These are phyloP conservation scores for Benitochromis conjunctus DNA, from an alignment of 2,113 vertebrate genomes.

Conservation along the genomic window DNA sequence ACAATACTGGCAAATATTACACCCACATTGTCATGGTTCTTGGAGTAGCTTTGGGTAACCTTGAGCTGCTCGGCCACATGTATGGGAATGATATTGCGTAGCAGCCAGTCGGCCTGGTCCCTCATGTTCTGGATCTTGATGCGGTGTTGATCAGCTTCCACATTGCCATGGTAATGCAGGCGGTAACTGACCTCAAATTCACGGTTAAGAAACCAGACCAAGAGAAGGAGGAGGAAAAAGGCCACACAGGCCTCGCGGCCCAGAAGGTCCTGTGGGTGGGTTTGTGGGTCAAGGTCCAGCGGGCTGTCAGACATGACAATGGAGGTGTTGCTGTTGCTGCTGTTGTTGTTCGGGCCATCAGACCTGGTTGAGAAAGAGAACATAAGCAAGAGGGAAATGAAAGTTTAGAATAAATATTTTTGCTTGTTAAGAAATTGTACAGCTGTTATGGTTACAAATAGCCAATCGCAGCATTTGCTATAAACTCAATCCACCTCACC, in stretches of 20 bases:
- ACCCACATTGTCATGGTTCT: conserved; percentile 92
- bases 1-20: conserved; percentile 98
- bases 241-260: conserved; percentile 84
- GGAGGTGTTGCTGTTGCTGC: conserved; percentile 41
- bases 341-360: conserved; percentile 5
- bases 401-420: neutral
- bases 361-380: conserved; percentile 31
- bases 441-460: neutral
- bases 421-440: neutral
- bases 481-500: neutral
- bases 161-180: conserved; percentile 94
- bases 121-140: conserved; percentile 98
- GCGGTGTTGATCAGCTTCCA: conserved; percentile 94
- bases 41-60: conserved; percentile 97
- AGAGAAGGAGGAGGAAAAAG: conserved; percentile 87
- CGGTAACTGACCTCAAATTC: conserved; percentile 98
- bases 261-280: conserved; percentile 60
- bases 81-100: conserved; percentile 95
- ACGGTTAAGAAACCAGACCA: conserved; percentile 96
- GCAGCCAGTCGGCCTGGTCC: conserved; percentile 95
- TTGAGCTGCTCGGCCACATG: conserved; percentile 97
- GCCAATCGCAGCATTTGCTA: neutral
- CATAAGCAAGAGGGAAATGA: neutral
- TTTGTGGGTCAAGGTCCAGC: conserved; percentile 60
- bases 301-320: conserved; percentile 73